These are phyloP conservation scores for Andrena bicolor DNA, from an alignment of 2,888 invertebrate species.

Conservation along the genomic window DNA sequence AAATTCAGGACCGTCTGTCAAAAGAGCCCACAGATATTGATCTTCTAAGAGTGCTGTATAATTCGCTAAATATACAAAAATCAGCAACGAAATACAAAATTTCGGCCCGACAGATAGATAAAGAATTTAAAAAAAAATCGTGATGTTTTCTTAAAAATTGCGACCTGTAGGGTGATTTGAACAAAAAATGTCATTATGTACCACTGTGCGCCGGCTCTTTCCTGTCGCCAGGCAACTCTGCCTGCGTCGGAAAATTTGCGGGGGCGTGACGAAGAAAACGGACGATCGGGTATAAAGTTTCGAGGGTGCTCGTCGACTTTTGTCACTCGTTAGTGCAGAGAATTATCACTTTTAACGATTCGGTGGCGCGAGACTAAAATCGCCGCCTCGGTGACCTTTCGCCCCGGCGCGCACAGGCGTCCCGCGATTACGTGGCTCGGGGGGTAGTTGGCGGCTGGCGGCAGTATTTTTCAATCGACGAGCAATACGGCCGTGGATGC, in stretches of 20 bases:
- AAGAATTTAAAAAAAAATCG: too few species aligned
- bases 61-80: too few species aligned
- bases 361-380: background rate
- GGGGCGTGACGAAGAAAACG: background rate
- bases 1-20: too few species aligned
- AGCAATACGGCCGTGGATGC: constrained; percentile 19
- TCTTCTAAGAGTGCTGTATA: too few species aligned
- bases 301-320: background rate
- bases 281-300: background rate
- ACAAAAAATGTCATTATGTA: too few species aligned
- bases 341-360: background rate
- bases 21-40: too few species aligned
- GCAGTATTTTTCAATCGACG: constrained; percentile 50
- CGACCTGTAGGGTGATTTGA: too few species aligned
- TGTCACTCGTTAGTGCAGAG: background rate
- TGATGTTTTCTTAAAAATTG: too few species aligned
- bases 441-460: background rate
- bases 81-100: too few species aligned
- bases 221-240: background rate
- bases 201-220: background rate
- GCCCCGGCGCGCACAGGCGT: too few species aligned
- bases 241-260: background rate
- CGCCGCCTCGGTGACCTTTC: background rate
- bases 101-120: too few species aligned
- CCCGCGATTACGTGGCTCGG: background rate